A percentile compares a stretch with the other conserved stretches of the same genome.
Conservation (phyloP, 2,888 invertebrate genomes). For the Mesodorylaimus sp. region DNA sequence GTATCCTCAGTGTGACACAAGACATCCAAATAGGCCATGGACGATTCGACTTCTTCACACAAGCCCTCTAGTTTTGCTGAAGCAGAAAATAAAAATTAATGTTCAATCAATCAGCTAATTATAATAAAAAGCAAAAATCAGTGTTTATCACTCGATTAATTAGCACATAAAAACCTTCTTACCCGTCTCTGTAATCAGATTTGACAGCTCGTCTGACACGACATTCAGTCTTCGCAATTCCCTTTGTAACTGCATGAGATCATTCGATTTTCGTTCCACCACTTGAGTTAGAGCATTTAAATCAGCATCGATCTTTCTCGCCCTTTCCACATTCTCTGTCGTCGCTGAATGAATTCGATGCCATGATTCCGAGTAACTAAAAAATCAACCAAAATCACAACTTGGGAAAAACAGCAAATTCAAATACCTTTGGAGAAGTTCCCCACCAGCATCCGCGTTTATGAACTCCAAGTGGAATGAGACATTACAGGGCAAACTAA, state of each 20-base stretch:
- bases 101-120: neutral
- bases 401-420: too few species aligned
- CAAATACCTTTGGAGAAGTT: neutral
- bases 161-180: neutral
- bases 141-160: neutral
- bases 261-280: neutral
- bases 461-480: neutral
- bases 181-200: neutral
- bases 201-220: neutral
- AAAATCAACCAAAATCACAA: neutral
- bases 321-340: neutral
- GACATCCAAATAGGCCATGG: constrained; percentile 47
- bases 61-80: constrained; percentile 40
- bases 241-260: neutral
- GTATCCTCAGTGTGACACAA: constrained; percentile 50
- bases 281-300: neutral
- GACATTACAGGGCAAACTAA: neutral
- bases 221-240: neutral
- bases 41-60: constrained; percentile 46
- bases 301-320: neutral
- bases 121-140: constrained; percentile 11
- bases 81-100: neutral
- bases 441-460: neutral
- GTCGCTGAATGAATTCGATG: neutral
- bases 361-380: neutral